These are phyloP conservation scores for Sinella curviseta DNA, from an alignment of 1,140 invertebrate genomes.

Conservation along the genomic window DNA sequence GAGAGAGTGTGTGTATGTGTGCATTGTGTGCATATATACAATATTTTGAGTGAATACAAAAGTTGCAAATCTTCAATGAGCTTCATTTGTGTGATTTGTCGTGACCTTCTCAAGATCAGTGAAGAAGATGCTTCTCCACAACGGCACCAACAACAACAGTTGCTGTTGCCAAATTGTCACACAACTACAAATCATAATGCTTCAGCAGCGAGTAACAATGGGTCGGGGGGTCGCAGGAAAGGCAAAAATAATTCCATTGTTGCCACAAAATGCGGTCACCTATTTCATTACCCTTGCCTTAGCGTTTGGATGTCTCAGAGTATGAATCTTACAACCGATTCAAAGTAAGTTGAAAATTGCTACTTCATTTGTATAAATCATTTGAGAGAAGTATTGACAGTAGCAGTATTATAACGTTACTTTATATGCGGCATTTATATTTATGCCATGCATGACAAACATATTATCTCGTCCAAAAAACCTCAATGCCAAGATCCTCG, in stretches of 20 bases:
- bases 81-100: constrained; percentile 38
- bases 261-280: constrained; percentile 29
- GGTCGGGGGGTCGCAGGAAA: not conserved
- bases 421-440: too few species aligned
- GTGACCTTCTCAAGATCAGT: constrained; percentile 28
- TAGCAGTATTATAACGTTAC: too few species aligned
- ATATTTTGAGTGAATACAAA: not conserved
- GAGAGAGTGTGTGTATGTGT: not conserved
- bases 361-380: too few species aligned
- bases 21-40: not conserved
- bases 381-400: too few species aligned
- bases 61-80: constrained; percentile 28
- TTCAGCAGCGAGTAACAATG: constrained; percentile 6
- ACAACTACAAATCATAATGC: not conserved
- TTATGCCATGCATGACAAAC: too few species aligned
- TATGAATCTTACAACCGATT: constrained; percentile 1
- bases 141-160: not conserved
- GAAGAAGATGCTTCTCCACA: not conserved
- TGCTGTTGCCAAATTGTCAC: not conserved
- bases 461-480: too few species aligned
- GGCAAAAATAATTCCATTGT: constrained; percentile 24
- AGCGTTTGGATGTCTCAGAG: constrained; percentile 30
- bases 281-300: constrained; percentile 30
- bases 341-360: not conserved
- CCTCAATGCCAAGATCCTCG: too few species aligned